A percentile compares a stretch with the other conserved stretches of the same genome.
Conservation (phyloP, 2,113 vertebrate species). For the Cyphotilapia sp. region DNA sequence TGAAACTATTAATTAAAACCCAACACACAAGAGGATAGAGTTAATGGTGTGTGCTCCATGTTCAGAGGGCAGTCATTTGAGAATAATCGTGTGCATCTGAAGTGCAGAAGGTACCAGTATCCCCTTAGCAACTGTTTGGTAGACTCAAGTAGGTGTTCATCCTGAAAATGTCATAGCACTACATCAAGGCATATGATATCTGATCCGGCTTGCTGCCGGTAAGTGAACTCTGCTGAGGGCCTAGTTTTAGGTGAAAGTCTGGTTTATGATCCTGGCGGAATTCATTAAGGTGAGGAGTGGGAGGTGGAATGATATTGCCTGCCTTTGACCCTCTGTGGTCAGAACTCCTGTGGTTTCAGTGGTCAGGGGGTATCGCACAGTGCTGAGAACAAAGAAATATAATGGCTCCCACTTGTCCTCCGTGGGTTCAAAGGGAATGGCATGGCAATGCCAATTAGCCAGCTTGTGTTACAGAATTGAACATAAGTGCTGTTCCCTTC, state of each 20-base stretch:
- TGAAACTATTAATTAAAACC: conserved; percentile 47
- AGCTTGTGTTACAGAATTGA: conserved; percentile 45
- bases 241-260: conserved; percentile 9
- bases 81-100: conserved; percentile 32
- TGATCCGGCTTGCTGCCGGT: not conserved
- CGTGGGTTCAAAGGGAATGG: conserved; percentile 52
- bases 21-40: conserved; percentile 5
- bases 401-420: conserved; percentile 50
- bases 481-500: conserved; percentile 33
- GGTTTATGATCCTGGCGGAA: not conserved
- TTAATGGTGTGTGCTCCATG: conserved; percentile 49
- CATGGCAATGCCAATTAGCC: conserved; percentile 58
- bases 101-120: conserved; percentile 39
- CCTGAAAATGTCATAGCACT: conserved; percentile 37
- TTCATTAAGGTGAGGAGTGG: not conserved
- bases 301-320: not conserved
- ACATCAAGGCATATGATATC: not conserved
- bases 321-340: conserved; percentile 38
- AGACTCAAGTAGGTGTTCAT: conserved; percentile 7
- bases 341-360: conserved; percentile 30
- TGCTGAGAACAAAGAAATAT: conserved; percentile 50
- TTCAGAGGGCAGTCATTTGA: conserved; percentile 45
- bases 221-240: conserved; percentile 2
- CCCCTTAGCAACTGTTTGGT: conserved; percentile 48
- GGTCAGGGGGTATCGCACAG: conserved; percentile 27